Percentiles rank a stretch among this genome's conserved stretches.
Evolutionary conservation across 2,888 invertebrate genomes (phyloP).

Genomic region (Arenicola marina): DNA sequence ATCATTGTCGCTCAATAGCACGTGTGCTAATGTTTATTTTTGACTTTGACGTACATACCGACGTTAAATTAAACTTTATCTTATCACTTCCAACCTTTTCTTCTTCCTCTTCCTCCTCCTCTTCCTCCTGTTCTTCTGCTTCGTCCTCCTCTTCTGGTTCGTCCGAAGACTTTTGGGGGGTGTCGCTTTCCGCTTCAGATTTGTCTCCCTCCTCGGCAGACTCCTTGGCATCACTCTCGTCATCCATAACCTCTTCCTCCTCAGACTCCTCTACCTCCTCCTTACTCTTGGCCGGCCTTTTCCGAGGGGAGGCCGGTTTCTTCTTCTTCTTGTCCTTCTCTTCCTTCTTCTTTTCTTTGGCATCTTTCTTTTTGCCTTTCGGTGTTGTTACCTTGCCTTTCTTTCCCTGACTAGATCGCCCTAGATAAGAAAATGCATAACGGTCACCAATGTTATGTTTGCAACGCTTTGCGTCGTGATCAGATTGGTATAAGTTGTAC

Average conservation of each 20-base stretch:
- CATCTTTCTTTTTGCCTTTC: conserved; percentile 8
- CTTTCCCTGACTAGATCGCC: not conserved
- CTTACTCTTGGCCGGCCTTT: conserved; percentile 16
- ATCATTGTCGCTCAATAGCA: too few species aligned
- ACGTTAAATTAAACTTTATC: too few species aligned
- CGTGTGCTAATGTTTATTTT: too few species aligned
- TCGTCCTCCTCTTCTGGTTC: conserved; percentile 28
- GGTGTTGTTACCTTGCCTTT: conserved; percentile 8
- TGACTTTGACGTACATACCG: too few species aligned
- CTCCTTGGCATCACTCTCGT: conserved; percentile 40
- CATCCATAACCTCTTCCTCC: conserved; percentile 45
- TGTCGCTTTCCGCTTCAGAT: conserved; percentile 18
- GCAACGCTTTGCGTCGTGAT: too few species aligned
- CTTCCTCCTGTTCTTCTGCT: conserved; percentile 37
- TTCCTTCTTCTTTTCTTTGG: conserved; percentile 7
- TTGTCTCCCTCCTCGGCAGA: conserved; percentile 34
- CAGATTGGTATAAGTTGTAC: too few species aligned
- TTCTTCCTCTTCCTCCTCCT: conserved; percentile 36
- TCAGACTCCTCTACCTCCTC: conserved; percentile 30
- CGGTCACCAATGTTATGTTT: too few species aligned
- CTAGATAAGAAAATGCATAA: too few species aligned
- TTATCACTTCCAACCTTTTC: conserved; percentile 13
- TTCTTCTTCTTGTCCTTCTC: too few species aligned
- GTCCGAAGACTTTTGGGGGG: not conserved
- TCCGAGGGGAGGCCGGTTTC: conserved; percentile 2